Conservation (phyloP, 2,888 invertebrate species). For the Andrena flavipes region DNA sequence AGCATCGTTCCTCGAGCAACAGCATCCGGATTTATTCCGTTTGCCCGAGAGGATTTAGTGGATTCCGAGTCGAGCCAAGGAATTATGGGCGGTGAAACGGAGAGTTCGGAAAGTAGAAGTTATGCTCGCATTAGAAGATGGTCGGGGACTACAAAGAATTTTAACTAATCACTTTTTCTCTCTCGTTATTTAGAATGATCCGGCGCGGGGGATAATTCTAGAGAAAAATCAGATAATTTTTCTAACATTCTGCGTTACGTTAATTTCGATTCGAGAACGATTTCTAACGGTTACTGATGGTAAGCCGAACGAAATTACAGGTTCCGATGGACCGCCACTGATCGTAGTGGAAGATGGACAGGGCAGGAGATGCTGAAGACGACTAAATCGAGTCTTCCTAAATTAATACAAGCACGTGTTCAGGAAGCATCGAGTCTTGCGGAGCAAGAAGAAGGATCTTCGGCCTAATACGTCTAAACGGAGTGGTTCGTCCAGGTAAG, state of each 20-base stretch:
- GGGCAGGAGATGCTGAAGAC: background rate
- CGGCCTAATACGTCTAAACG: constrained; percentile 26
- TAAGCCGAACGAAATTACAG: background rate
- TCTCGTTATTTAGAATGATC: constrained; percentile 19
- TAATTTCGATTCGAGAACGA: background rate
- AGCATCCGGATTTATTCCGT: background rate
- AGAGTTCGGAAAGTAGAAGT: constrained; percentile 9
- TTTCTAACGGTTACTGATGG: background rate
- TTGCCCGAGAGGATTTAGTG: background rate
- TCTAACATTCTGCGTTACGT: background rate
- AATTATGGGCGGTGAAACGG: background rate
- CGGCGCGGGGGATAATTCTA: background rate
- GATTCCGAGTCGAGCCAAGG: background rate
- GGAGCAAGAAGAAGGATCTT: constrained; percentile 10
- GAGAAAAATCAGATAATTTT: background rate
- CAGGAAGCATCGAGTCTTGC: constrained; percentile 2
- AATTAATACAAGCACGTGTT: constrained; percentile 27
- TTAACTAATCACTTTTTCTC: background rate
- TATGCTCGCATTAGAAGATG: background rate
- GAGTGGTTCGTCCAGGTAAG: background rate
- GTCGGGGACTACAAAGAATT: background rate
- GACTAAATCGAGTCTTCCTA: background rate
- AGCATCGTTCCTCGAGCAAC: background rate
- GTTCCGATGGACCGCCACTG: too few relatives aligned
- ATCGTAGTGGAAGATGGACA: background rate